Base-by-base conservation (phyloP, 2,888 invertebrate species). In the Hypomecis punctinalis region DNA sequence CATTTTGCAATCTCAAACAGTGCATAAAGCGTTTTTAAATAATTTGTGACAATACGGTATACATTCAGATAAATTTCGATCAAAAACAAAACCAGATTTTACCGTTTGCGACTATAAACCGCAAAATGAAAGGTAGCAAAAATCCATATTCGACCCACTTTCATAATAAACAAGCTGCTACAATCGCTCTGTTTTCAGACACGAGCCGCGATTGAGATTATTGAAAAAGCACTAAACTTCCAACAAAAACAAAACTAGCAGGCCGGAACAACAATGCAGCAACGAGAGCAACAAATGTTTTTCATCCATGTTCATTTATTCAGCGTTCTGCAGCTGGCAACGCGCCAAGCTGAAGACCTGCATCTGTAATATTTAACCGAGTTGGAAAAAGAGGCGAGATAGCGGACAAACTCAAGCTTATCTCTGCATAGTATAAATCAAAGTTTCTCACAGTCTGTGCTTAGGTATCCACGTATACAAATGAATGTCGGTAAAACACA, bases 301-400 rank as follows among this genome's bases (percentile, higher is more conserved):
- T 82, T 81, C 79, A 76, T 76, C 78, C 76, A 73, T 76, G 80
- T 83, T 80, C 83, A 82, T 85, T 84, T 82, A 82, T 85, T 82
- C 79, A 77, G 69, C 70, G 64, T 64, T 72, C 51, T 63, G 67
- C 54, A 60, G 66, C 66, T 83, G 84, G 83, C 82, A 74, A 55
- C 63, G 48, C 58, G 80, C 84, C 84, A 83, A 74, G 62, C 72
- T 76, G 77, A 58, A 61, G 52, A 67, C 62, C 62, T 62, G 75
- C 74, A 73, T 73, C 77, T 73, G 66, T 65, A 73, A 74, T 79
- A 8, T 35, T 43, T 54, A 13, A 36, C 11, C 6, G 43, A 36
- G n/a, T 36, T 54, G 11, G 11, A 35, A 40, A 52, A 40, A 40
- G 0, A 5, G 9, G 10, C 8, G 10, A n/a, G 23, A 23, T 23